Evolutionary conservation across 1,140 invertebrate species (phyloP).

Genomic region (Hermetia illucens): DNA sequence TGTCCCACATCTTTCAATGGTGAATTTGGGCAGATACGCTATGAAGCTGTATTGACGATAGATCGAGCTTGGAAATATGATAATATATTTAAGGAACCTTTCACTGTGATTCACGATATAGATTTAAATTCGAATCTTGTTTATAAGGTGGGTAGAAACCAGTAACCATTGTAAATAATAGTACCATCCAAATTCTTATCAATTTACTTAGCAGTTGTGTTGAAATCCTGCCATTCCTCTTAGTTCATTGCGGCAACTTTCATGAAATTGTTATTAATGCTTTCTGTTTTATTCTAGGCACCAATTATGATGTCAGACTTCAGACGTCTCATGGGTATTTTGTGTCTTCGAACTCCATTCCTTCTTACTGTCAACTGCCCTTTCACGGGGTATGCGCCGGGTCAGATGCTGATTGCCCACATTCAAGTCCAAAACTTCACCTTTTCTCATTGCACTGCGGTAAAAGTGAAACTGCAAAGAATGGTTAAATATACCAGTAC

Average conservation of each 20-base stretch:
- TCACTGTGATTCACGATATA: constrained; percentile 54
- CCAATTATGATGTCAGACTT: constrained; percentile 19
- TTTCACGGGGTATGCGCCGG: constrained; percentile 21
- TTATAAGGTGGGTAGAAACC: constrained; percentile 13
- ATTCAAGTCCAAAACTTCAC: constrained; percentile 30
- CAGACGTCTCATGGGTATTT: constrained; percentile 21
- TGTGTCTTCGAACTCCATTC: no score
- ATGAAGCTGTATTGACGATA: constrained; percentile 48
- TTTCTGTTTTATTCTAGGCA: no score
- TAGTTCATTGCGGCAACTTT: no score
- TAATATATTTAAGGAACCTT: constrained; percentile 51
- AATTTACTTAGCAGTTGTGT: no score
- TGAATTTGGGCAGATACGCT: constrained; percentile 49
- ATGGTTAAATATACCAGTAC: constrained; percentile 29
- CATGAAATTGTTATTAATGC: no score
- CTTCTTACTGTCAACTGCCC: no score
- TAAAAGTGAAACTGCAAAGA: constrained; percentile 36
- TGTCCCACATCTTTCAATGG: constrained; percentile 58
- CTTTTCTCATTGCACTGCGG: constrained; percentile 32
- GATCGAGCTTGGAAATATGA: constrained; percentile 65
- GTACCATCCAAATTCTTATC: no score
- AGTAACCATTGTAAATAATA: no score
- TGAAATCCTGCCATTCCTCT: no score
- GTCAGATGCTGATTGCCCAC: constrained; percentile 23
- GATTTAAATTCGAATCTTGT: constrained; percentile 48